Evolutionary conservation across 1,140 invertebrate genomes (phyloP).

Genomic region (Arion vulgaris): DNA sequence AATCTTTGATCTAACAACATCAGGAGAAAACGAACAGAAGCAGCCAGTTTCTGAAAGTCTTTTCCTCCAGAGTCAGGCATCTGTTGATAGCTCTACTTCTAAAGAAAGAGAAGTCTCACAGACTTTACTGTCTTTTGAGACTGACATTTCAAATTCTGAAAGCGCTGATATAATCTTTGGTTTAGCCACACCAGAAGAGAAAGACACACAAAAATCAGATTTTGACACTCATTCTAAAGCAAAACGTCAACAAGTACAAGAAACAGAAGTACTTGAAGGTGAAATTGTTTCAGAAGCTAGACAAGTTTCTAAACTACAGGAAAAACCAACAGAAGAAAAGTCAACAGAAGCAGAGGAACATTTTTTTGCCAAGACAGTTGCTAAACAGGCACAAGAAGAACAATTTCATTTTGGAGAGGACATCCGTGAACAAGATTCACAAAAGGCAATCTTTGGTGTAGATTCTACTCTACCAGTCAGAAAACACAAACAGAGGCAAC

Average conservation of each 20-base stretch:
- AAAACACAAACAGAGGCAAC: too few relatives aligned
- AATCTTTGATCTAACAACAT: neutral
- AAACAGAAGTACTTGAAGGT: neutral
- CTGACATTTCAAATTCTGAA: neutral
- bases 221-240: neutral
- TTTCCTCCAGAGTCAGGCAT: neutral
- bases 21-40: neutral
- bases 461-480: too few relatives aligned
- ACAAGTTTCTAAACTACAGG: neutral
- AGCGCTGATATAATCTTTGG: neutral
- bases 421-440: neutral
- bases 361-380: neutral
- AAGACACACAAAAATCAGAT: neutral
- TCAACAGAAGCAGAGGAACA: neutral
- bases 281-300: neutral
- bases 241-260: neutral
- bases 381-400: neutral
- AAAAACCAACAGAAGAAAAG: neutral
- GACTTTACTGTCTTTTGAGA: neutral
- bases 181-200: neutral
- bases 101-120: neutral
- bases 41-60: neutral
- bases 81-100: neutral
- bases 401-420: neutral
- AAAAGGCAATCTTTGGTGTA: too few relatives aligned